Percentiles rank a stretch among this genome's conserved stretches.
phyloP scores from a whole-genome alignment of 2,888 invertebrate species.

The Nowickia ferox region DNA sequence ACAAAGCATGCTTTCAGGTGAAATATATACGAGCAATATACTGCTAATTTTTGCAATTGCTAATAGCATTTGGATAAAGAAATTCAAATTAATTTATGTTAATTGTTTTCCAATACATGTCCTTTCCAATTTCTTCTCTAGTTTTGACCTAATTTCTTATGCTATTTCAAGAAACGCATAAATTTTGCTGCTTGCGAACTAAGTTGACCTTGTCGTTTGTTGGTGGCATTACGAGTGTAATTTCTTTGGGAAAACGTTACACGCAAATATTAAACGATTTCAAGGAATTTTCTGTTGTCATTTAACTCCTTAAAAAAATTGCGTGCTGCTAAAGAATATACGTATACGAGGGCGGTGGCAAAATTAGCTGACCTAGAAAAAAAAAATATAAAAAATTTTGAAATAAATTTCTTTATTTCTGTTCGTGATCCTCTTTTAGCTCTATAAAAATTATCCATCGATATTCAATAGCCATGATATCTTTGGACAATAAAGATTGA shows the following conservation, averaged over 20 bases:
- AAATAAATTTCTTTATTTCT: no score
- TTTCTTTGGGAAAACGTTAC: slow-evolving; percentile 4
- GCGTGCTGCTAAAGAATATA: slow-evolving; percentile 15
- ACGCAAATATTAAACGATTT: slow-evolving; percentile 43
- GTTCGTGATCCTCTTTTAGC: no score
- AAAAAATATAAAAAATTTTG: no score
- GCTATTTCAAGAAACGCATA: not conserved
- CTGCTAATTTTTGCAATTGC: not conserved
- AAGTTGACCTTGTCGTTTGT: slow-evolving; percentile 34
- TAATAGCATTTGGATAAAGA: not conserved
- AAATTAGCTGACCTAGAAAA: no score
- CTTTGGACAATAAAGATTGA: no score
- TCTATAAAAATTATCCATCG: no score
- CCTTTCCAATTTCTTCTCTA: not conserved
- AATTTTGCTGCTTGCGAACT: slow-evolving; percentile 12
- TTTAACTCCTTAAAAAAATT: slow-evolving; percentile 25
- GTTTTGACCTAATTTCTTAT: slow-evolving; percentile 41
- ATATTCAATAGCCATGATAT: no score
- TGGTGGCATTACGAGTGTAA: slow-evolving; percentile 13
- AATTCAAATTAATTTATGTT: slow-evolving; percentile 5
- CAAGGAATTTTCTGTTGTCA: slow-evolving; percentile 11
- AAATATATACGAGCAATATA: not conserved
- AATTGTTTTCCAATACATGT: slow-evolving; percentile 31
- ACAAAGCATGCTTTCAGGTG: slow-evolving; percentile 15
- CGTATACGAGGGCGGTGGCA: no score